These are phyloP conservation scores for Streptopelia turtur DNA, from an alignment of 2,797 vertebrate genomes.

Conservation along the genomic window DNA sequence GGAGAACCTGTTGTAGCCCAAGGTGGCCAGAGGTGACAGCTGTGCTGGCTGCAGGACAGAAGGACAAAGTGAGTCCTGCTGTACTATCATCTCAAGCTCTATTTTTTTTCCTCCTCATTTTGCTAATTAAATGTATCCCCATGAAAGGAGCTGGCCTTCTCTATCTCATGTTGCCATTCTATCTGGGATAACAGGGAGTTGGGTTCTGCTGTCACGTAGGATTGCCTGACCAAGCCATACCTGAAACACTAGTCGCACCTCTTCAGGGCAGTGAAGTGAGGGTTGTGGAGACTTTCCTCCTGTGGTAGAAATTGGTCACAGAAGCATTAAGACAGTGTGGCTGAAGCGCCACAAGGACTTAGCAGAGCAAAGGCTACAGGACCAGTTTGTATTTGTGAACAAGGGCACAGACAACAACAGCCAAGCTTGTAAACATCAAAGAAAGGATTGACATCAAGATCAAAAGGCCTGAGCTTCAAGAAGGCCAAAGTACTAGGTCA, in stretches of 20 bases:
- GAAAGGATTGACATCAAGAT: background rate
- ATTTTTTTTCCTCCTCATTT: background rate
- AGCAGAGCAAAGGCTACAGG: background rate
- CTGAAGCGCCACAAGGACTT: background rate
- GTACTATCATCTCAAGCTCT: background rate
- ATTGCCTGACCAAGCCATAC: background rate
- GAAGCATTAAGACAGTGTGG: background rate
- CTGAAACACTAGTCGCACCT: background rate
- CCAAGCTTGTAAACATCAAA: background rate
- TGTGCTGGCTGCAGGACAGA: background rate
- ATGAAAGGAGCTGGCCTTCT: background rate
- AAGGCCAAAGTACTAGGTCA: background rate
- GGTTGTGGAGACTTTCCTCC: background rate
- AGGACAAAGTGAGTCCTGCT: background rate
- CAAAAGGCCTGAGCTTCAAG: background rate
- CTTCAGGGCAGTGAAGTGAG: background rate
- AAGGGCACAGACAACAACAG: background rate
- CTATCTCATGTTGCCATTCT: background rate
- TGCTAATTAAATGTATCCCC: background rate
- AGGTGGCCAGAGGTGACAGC: background rate
- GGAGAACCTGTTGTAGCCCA: background rate
- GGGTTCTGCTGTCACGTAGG: rapidly evolving
- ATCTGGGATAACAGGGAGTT: background rate
- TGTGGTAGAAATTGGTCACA: background rate
- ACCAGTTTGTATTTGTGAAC: background rate